phyloP scores from a whole-genome alignment of 2,888 invertebrate species.

The Pocota personata region DNA sequence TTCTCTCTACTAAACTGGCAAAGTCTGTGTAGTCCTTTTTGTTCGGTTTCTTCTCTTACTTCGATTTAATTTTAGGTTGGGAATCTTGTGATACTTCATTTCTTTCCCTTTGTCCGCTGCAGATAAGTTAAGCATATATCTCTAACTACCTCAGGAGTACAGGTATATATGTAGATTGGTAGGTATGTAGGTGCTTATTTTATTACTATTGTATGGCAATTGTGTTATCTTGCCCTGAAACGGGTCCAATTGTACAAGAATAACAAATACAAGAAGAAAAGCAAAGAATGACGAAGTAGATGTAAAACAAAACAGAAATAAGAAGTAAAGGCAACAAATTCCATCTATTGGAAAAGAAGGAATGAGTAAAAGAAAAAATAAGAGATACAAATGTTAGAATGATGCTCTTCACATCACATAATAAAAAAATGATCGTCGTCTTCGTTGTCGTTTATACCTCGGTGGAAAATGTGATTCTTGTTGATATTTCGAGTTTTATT shows the following conservation, averaged over 20 bases:
- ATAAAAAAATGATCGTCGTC: not conserved
- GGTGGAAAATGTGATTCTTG: constrained; percentile 27
- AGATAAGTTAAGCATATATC: not conserved
- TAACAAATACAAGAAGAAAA: constrained; percentile 19
- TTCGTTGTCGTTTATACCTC: not conserved
- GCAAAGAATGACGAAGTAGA: not conserved
- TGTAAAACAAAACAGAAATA: not conserved
- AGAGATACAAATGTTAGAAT: constrained; percentile 27
- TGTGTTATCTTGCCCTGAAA: constrained; percentile 32
- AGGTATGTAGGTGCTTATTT: constrained; percentile 40
- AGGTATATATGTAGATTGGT: not conserved
- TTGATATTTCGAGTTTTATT: not conserved
- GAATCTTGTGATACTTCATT: constrained; percentile 19
- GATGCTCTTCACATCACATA: constrained; percentile 21
- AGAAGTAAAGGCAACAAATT: not conserved
- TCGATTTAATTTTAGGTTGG: constrained; percentile 54
- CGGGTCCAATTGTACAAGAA: constrained; percentile 46
- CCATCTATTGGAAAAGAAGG: not conserved
- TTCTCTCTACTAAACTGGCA: not conserved
- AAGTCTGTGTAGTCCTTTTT: not conserved
- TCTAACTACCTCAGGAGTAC: constrained; percentile 4
- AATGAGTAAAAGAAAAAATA: not conserved
- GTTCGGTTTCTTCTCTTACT: constrained; percentile 5
- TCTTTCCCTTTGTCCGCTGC: not conserved
- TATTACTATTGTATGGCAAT: constrained; percentile 20